These are phyloP conservation scores for Chironomus tentans DNA, from an alignment of 2,888 invertebrate genomes.

Conservation along the genomic window DNA sequence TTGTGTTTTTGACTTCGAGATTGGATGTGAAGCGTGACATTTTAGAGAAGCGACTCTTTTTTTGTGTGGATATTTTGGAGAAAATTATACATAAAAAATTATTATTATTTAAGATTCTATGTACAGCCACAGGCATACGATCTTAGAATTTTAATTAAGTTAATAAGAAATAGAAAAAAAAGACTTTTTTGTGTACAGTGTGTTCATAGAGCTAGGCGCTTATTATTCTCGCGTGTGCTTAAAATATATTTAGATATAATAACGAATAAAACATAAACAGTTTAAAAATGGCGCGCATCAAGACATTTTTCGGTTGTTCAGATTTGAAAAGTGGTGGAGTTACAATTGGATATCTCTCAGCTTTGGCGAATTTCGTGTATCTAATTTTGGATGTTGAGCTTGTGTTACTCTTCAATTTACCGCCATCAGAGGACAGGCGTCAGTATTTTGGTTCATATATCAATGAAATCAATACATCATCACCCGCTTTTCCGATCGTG, in stretches of 20 bases:
- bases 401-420: neutral
- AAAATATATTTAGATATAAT: neutral
- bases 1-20: slow-evolving; percentile 18
- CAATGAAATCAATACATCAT: slow-evolving; percentile 16
- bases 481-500: slow-evolving; percentile 8
- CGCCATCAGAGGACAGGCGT: neutral
- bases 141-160: neutral
- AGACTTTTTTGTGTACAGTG: neutral
- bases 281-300: slow-evolving; percentile 23
- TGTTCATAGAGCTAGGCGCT: neutral
- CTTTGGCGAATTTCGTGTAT: slow-evolving; percentile 5
- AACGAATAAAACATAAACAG: neutral
- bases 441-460: neutral
- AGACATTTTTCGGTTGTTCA: slow-evolving; percentile 8
- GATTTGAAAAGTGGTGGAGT: slow-evolving; percentile 15
- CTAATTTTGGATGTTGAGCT: neutral
- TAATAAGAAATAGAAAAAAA: neutral
- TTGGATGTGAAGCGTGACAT: slow-evolving; percentile 13
- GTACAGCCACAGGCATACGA: neutral
- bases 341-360: neutral
- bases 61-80: neutral
- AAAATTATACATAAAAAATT: neutral
- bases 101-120: neutral
- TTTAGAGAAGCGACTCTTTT: neutral
- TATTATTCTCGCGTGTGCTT: neutral